Conservation (phyloP, 2,113 vertebrate species). For the Aleadryas rufinucha region DNA sequence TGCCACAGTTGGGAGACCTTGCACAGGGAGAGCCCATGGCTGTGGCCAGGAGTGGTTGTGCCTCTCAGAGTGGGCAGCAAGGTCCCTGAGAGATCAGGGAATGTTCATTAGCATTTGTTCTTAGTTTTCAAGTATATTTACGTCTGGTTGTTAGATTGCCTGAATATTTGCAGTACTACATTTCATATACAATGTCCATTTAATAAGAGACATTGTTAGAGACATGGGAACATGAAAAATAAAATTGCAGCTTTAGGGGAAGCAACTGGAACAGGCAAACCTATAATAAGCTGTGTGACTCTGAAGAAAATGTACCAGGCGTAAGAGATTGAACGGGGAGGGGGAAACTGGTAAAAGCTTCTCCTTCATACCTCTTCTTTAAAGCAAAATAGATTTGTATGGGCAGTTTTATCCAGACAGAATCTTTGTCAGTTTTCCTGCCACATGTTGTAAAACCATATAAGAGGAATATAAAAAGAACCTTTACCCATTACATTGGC, state of each 20-base stretch:
- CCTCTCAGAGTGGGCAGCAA: not conserved
- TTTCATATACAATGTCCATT: not conserved
- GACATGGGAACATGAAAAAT: not conserved
- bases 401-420: not conserved
- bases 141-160: not conserved
- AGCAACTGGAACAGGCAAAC: not conserved
- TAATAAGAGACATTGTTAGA: not conserved
- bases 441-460: not conserved
- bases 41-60: rapidly evolving
- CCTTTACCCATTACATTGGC: not conserved
- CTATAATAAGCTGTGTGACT: not conserved
- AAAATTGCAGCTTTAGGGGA: not conserved
- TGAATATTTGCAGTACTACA: not conserved
- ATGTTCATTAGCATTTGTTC: not conserved
- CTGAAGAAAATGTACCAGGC: not conserved
- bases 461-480: not conserved
- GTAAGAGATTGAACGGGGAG: not conserved
- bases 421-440: not conserved
- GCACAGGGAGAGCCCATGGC: not conserved
- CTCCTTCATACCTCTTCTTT: not conserved
- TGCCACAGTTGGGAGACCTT: not conserved
- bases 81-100: not conserved
- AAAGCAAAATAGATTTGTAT: not conserved
- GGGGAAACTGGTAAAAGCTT: not conserved
- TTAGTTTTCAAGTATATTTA: not conserved